These are phyloP conservation scores for Podarcis muralis DNA, from an alignment of 2,113 vertebrate genomes.

Conservation along the genomic window DNA sequence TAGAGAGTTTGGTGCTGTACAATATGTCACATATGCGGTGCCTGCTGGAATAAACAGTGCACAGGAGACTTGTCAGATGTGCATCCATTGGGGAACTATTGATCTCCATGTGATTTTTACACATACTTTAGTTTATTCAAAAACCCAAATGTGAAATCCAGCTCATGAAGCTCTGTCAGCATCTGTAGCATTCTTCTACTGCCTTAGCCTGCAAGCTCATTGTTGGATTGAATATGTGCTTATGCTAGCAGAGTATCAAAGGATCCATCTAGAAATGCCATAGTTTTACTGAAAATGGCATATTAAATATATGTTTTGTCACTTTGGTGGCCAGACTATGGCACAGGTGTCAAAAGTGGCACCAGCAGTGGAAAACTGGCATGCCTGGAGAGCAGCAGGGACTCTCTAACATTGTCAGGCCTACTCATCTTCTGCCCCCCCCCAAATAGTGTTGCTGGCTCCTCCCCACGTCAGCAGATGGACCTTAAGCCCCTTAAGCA, in stretches of 20 bases:
- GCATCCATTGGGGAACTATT: background rate
- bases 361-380: background rate
- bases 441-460: background rate
- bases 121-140: background rate
- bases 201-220: background rate
- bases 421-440: background rate
- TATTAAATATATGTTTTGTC: background rate
- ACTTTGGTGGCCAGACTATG: background rate
- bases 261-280: background rate
- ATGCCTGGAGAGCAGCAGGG: background rate
- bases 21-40: background rate
- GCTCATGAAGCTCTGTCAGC: background rate
- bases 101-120: slow-evolving; percentile 8
- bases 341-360: background rate
- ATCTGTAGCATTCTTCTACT: background rate
- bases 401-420: background rate
- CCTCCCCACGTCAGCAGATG: background rate
- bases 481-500: background rate
- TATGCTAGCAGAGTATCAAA: background rate
- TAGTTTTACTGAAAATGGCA: background rate
- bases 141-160: slow-evolving; percentile 16
- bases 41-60: slow-evolving; percentile 6
- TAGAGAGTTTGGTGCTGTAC: background rate
- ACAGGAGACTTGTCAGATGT: slow-evolving; percentile 24
- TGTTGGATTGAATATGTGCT: background rate